These are phyloP conservation scores for Furcifer pardalis DNA, from an alignment of 2,797 vertebrate genomes.

Conservation along the genomic window DNA sequence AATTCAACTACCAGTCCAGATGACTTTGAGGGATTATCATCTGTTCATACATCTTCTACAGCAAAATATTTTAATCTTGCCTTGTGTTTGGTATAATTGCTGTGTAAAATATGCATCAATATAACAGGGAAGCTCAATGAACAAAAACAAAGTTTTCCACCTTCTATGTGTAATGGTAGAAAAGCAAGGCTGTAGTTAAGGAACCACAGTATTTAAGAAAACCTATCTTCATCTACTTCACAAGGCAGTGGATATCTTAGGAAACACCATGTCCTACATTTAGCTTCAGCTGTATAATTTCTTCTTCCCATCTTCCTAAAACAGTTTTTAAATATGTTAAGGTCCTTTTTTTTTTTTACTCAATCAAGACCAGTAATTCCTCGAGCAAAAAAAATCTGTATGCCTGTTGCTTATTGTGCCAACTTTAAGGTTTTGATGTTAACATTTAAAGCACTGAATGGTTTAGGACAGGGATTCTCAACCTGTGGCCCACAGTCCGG, in stretches of 20 bases:
- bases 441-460: too few species aligned
- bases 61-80: neutral
- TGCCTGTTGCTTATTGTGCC: too few species aligned
- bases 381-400: neutral
- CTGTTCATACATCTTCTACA: neutral
- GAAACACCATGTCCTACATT: constrained; percentile 19
- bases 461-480: too few species aligned
- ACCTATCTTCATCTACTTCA: constrained; percentile 10
- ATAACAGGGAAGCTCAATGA: neutral
- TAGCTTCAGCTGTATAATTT: constrained; percentile 32
- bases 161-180: constrained; percentile 9
- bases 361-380: neutral
- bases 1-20: neutral
- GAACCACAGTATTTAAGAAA: constrained; percentile 12
- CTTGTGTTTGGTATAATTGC: neutral
- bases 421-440: too few species aligned
- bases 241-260: constrained; percentile 19
- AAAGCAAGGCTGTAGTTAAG: constrained; percentile 11
- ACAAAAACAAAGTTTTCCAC: neutral
- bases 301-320: constrained; percentile 21
- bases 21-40: neutral
- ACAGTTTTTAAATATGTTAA: too few species aligned
- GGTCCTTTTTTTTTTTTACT: too few species aligned
- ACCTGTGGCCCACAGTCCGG: too few species aligned
- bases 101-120: neutral